Conservation (phyloP, 2,113 vertebrate species). For the Pachypanchax playfairii region DNA sequence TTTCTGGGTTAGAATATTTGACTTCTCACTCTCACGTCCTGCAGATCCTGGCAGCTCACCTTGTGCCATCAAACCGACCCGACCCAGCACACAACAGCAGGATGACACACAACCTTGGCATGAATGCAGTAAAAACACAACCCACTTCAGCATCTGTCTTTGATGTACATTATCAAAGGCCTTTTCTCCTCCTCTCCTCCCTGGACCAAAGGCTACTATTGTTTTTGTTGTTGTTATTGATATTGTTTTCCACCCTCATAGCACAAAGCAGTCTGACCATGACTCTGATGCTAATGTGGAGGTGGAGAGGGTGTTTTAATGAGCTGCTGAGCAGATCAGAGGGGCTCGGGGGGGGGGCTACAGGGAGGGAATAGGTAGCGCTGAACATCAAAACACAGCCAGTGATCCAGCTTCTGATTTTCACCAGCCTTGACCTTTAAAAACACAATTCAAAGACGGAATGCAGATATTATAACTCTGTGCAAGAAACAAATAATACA, state of each 20-base stretch:
- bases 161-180: conserved; percentile 79
- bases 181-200: conserved; percentile 70
- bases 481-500: conserved; percentile 17
- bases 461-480: conserved; percentile 34
- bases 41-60: conserved; percentile 47
- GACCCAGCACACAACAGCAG: conserved; percentile 20
- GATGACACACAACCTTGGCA: conserved; percentile 75
- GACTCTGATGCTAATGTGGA: conserved; percentile 82
- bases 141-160: conserved; percentile 67
- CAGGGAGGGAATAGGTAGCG: conserved; percentile 63
- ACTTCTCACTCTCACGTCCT: conserved; percentile 40
- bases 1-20: conserved; percentile 43
- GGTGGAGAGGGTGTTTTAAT: conserved; percentile 83
- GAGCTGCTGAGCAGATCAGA: conserved; percentile 76
- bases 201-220: conserved; percentile 81
- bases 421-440: conserved; percentile 67
- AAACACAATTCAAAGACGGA: conserved; percentile 24
- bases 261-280: conserved; percentile 84
- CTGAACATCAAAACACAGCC: conserved; percentile 73
- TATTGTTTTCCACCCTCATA: conserved; percentile 79
- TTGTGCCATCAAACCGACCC: conserved; percentile 24
- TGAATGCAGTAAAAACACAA: conserved; percentile 58
- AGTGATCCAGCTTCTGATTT: conserved; percentile 47
- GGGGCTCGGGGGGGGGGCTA: conserved; percentile 56
- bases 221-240: conserved; percentile 84